These are phyloP conservation scores for Gallinago paraguaiae DNA, from an alignment of 2,113 vertebrate genomes.

Conservation along the genomic window DNA sequence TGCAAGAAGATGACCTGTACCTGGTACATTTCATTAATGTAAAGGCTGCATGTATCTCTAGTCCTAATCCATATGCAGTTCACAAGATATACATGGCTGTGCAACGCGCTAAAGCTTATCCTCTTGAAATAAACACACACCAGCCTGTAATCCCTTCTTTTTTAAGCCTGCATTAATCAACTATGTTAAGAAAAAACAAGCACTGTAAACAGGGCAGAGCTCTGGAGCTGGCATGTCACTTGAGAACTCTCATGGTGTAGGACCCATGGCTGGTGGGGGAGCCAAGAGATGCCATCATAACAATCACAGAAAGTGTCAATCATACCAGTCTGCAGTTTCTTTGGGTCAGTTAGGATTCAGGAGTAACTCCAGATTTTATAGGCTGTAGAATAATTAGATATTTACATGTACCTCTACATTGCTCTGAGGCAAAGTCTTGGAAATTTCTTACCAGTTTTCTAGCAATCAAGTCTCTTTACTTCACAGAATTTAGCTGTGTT, in stretches of 20 bases:
- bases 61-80: constrained; percentile 23
- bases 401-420: background rate
- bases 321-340: constrained; percentile 16
- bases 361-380: background rate
- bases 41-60: background rate
- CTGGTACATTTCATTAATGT: background rate
- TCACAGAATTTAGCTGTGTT: background rate
- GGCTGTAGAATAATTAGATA: background rate
- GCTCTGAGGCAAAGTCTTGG: background rate
- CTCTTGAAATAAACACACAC: constrained; percentile 60
- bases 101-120: constrained; percentile 27
- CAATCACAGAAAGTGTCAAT: constrained; percentile 38
- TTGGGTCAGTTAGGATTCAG: constrained; percentile 2
- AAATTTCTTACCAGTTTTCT: background rate
- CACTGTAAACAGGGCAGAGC: constrained; percentile 37
- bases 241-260: constrained; percentile 1
- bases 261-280: constrained; percentile 9
- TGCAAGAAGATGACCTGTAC: background rate
- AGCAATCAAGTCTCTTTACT: background rate
- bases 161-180: constrained; percentile 70
- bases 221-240: constrained; percentile 6
- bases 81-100: constrained; percentile 46
- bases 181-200: constrained; percentile 66
- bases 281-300: constrained; percentile 47
- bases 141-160: constrained; percentile 68